Evolutionary conservation across 2,797 vertebrate genomes (phyloP), one percentile per base, ranked within the genome.

Genomic region (Nannoperca australis): DNA sequence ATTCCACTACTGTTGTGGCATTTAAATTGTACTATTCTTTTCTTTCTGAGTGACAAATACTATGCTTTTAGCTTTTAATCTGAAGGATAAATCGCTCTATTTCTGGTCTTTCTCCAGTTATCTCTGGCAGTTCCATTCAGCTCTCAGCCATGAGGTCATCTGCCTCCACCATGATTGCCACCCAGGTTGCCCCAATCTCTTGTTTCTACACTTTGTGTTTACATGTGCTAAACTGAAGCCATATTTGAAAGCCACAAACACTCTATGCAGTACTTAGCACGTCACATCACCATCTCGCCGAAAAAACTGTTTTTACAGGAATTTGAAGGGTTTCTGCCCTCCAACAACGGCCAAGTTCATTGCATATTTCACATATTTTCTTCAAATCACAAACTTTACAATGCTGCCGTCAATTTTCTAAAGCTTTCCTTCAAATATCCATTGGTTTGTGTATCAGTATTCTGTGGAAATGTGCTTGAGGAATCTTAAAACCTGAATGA

Each of bases 31-130:
- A 36, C 47, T 36, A 49, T 22, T 22, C 27, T 44, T 58, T 51
- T 27, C 60, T 7, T 7, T 32, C 10, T 27, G 34, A 81, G 51
- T 62, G 73, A 79, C 73, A 85, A 73, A 88, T 30, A 36, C 38
- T 49, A 30, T 74, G 75, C 81, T 79, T 89, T 83, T 45, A 82
- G 73, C 73, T 79, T 79, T 83, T 78, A 73, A 79, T 73, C 59
- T 76, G 72, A 80, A 73, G 68, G 66, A 40, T 18, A 85, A 84
- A 85, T 76, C 32, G 18, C 22, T 76, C 45, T 59, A 36, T 49
- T 67, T 76, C 55, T 71, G 45, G 30, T 83, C 49, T 78, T 65
- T 64, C 67, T 72, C 53, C 36, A 24, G 70, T 79, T 66, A 77
- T 79, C 34, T 73, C 60, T 81, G 69, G 45, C 76, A 75, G 78